Evolutionary conservation across 2,113 vertebrate genomes (phyloP), one percentile per base, ranked within the genome.

Genomic region (Meles meles): DNA sequence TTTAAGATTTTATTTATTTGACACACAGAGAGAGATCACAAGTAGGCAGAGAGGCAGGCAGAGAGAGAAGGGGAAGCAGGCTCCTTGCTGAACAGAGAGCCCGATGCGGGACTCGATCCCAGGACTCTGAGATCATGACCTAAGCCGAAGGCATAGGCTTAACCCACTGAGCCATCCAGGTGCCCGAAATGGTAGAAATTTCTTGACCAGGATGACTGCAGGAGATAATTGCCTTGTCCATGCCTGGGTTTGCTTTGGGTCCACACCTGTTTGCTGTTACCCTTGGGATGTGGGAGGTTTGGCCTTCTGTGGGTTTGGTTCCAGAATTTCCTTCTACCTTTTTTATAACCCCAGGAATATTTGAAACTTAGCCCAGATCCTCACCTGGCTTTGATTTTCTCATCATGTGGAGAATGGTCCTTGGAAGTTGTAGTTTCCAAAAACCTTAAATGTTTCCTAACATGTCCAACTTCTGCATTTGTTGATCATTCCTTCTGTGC

Each of bases 331-430:
- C 71, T 94, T 91, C 86, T 49, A 76, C 88, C 79, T 88, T 77
- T 85, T 94, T 95, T 88, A 79, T 80, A 97, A 92, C 95, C 84
- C 89, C 77, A 83, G 37, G 74, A 96, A 89, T 91, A 89, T 72
- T 97, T 98, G 97, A 97, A 96, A 96, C n/a, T 76, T 71, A 94
- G 93, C 95, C 97, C 95, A 96, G 95, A 97, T 74, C 81, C 95
- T 98, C 97, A 96, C 96, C 97, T 98, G 97, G 94, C 92, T 97
- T 98, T 96, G 81, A 97, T 98, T 98, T 97, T 52, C 92, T 69
- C 65, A 69, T 93, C 65, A 92, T 92, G 80, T 93, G 92, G 83
- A 95, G 72, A 82, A 96, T 85, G 44, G 84, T 71, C 76, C 72
- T 95, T 95, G 84, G 65, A 97, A 94, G 65, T 55, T 93, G 71